Evolutionary conservation across 2,113 vertebrate species (phyloP).

Genomic region (Antechinus stuartii): DNA sequence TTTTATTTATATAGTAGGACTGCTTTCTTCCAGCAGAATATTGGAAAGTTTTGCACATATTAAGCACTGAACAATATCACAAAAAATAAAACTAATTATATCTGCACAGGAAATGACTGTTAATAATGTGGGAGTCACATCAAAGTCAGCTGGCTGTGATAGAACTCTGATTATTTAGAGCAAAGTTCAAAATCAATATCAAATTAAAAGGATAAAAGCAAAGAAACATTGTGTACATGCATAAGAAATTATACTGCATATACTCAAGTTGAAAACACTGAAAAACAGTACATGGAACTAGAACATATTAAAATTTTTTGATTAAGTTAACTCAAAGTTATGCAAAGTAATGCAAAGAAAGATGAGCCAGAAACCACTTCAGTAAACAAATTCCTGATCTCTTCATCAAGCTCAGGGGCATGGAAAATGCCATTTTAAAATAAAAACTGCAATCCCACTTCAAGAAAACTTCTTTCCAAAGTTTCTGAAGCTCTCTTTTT

Average conservation of each 20-base stretch:
- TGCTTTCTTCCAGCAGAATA: neutral
- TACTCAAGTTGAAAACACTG: neutral
- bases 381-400: neutral
- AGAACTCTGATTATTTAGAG: neutral
- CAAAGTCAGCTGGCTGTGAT: neutral
- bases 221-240: neutral
- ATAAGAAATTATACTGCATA: neutral
- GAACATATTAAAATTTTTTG: neutral
- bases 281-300: neutral
- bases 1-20: neutral
- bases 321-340: neutral
- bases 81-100: neutral
- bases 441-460: too few species aligned
- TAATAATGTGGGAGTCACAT: neutral
- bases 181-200: neutral
- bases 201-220: neutral
- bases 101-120: neutral
- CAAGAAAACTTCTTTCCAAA: neutral
- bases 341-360: neutral
- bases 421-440: neutral
- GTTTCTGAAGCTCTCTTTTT: neutral
- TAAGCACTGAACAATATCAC: neutral
- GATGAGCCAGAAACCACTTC: neutral
- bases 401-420: neutral
- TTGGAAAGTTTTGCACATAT: neutral